Conservation (phyloP, 2,113 vertebrate genomes). For the Butorides virescens region DNA sequence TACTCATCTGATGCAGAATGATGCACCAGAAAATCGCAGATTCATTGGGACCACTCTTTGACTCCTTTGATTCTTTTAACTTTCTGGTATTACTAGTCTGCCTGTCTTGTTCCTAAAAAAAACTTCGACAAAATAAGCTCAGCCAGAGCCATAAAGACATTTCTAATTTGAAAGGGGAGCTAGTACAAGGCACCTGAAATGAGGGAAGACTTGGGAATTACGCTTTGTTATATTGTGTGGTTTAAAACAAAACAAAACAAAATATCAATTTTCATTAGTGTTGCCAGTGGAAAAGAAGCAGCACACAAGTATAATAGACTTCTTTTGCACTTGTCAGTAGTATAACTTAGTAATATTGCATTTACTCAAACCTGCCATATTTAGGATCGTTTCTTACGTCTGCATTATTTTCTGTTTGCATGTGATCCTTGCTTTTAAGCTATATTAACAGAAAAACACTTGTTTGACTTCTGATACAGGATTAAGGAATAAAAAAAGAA, state of each 20-base stretch:
- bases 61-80: conserved; percentile 9
- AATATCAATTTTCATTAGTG: not conserved
- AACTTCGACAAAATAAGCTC: not conserved
- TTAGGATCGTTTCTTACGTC: not conserved
- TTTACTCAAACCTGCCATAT: not conserved
- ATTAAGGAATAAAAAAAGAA: not conserved
- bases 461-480: not conserved
- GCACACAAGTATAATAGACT: not conserved
- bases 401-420: not conserved
- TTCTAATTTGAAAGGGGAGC: not conserved
- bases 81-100: not conserved
- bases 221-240: not conserved
- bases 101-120: not conserved
- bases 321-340: not conserved
- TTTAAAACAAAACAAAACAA: not conserved
- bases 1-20: conserved; percentile 45
- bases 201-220: not conserved
- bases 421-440: not conserved
- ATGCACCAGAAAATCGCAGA: conserved; percentile 60
- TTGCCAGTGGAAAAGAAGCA: not conserved
- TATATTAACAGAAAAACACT: not conserved
- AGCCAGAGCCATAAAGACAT: not conserved
- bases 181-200: not conserved
- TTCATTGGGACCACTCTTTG: conserved; percentile 34
- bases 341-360: not conserved